Base-by-base conservation (phyloP, 2,888 invertebrate species). In the Tinea pellionella region DNA sequence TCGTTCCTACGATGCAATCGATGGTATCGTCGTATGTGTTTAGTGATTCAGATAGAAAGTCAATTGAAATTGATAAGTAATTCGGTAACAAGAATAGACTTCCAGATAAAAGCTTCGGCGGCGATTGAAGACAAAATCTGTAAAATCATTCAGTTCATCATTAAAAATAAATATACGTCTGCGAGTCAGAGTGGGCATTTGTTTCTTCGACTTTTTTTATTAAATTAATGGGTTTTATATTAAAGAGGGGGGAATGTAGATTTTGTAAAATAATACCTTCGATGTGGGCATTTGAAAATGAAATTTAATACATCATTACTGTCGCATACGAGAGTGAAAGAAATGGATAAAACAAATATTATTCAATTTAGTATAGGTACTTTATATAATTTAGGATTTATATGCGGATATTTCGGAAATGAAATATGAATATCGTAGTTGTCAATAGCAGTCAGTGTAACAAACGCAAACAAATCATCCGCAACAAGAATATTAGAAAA, bases 141-240 rank as follows among this genome's bases (percentile, higher is more conserved):
- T 53, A 53, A 53, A 53, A 53, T 53, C 53, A 53, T 53, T 24
- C 4, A 24, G 19, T 53, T 53, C 53, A 24, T 53, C 53, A 53
- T 53, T 53, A 53, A 53, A 53, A 53, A 53, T 53, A 53, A 53
- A 15, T 53, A 47, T 47, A 53, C 53, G 53, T 24, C 51, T 51
- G 51, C 15, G 18, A 18, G 18, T 51, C 24, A 12, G 16, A 47
- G 47, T 47, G 47, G 47, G 1, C 47, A 16, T 47, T 47, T 37
- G 37, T 16, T 47, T 47, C 47, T 47, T 15, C 24, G 53, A 19
- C 16, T 24, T 24, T 53, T 53, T 18, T 8, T 9, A 16, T 6
- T 18, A 18, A 53, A 53, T 53, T 53, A 53, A 24, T 24, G 53
- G 11, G 2, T 18, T 24, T 53, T 12, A 3, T 12, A 15, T 51